phyloP scores from a whole-genome alignment of 2,113 vertebrate species.

The Leptosomus discolor region DNA sequence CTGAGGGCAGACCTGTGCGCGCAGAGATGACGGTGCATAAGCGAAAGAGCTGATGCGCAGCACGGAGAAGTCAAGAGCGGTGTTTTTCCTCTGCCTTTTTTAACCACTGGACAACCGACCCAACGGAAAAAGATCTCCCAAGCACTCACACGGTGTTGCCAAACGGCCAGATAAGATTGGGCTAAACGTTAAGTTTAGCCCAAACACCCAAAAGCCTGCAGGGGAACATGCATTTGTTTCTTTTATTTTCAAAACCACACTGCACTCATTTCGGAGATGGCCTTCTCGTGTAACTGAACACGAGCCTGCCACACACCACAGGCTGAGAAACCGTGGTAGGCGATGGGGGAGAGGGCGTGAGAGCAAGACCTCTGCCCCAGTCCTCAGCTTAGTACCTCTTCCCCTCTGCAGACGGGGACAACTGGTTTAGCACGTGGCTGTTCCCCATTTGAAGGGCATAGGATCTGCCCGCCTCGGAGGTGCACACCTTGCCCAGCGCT shows the following conservation, averaged over 20 bases:
- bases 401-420: not conserved
- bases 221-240: not conserved
- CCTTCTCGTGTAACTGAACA: not conserved
- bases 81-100: not conserved
- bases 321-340: not conserved
- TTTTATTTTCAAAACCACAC: not conserved
- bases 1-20: not conserved
- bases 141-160: not conserved
- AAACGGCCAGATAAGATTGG: not conserved
- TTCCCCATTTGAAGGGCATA: not conserved
- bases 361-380: not conserved
- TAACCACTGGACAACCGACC: not conserved
- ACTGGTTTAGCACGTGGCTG: accelerated
- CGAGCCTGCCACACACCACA: not conserved
- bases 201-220: not conserved
- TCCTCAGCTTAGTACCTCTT: not conserved
- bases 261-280: not conserved
- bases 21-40: accelerated
- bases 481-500: accelerated
- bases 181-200: not conserved
- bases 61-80: not conserved
- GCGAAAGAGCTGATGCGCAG: not conserved
- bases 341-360: not conserved
- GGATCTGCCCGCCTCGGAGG: not conserved
- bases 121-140: not conserved